Evolutionary conservation across 2,113 vertebrate genomes (phyloP).

Genomic region (Lichenostomus cassidix): DNA sequence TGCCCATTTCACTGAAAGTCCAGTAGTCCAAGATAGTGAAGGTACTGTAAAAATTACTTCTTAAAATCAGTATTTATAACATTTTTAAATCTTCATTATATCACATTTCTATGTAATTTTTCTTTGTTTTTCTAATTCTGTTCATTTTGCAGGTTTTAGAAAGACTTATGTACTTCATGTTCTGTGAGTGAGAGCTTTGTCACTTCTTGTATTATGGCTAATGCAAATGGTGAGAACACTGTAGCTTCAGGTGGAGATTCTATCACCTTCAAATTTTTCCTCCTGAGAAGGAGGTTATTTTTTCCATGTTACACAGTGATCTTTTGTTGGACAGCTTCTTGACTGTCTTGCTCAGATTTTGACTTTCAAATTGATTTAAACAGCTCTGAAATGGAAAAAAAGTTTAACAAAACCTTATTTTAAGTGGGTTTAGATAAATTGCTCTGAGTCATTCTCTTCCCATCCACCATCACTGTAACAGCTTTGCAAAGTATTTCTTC

Average conservation of each 20-base stretch:
- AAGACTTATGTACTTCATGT: not conserved
- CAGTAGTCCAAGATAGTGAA: not conserved
- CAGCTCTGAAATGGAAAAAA: constrained; percentile 9
- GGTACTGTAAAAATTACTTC: not conserved
- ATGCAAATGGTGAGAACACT: not conserved
- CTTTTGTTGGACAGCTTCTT: not conserved
- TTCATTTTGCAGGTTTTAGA: constrained; percentile 32
- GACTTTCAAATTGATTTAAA: constrained; percentile 43
- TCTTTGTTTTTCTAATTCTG: not conserved
- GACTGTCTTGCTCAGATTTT: constrained; percentile 11
- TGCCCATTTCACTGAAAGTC: not conserved
- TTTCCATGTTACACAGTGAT: not conserved
- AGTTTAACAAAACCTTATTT: not conserved
- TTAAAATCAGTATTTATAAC: constrained; percentile 13
- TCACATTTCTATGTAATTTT: not conserved
- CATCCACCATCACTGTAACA: not conserved
- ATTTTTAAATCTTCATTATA: constrained; percentile 49
- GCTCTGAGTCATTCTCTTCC: not conserved
- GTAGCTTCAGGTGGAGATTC: not conserved
- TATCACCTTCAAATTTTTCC: not conserved
- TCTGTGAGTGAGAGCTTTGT: constrained; percentile 1
- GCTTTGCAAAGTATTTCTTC: not conserved
- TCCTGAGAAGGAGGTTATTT: not conserved
- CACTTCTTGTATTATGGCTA: not conserved
- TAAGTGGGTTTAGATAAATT: not conserved